These are phyloP conservation scores for Drosophila saltans DNA, from an alignment of 1,140 invertebrate genomes.

Conservation along the genomic window DNA sequence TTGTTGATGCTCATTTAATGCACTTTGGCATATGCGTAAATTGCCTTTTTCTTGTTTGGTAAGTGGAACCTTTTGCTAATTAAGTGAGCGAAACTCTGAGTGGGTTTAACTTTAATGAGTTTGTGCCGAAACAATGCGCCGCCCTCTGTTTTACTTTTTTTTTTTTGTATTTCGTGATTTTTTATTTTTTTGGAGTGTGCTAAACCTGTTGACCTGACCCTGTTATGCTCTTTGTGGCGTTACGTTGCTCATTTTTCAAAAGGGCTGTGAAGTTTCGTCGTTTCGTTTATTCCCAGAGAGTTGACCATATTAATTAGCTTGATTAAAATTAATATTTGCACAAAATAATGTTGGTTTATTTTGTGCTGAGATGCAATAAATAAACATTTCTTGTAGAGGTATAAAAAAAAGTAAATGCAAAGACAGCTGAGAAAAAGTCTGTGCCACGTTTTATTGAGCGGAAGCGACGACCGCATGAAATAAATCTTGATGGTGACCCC, in stretches of 20 bases:
- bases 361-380: constrained; percentile 57
- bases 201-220: constrained; percentile 49
- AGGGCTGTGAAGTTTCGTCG: constrained; percentile 43
- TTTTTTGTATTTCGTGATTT: not conserved
- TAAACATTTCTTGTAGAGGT: constrained; percentile 67
- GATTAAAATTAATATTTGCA: constrained; percentile 81
- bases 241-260: constrained; percentile 56
- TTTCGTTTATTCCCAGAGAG: constrained; percentile 33
- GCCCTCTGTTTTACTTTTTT: not conserved
- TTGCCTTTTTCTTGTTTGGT: constrained; percentile 37
- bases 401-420: constrained; percentile 78
- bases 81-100: constrained; percentile 43
- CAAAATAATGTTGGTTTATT: constrained; percentile 42
- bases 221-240: not conserved
- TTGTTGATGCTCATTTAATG: constrained; percentile 58
- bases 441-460: constrained; percentile 65
- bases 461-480: constrained; percentile 56
- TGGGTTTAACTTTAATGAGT: constrained; percentile 37
- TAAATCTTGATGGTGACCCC: constrained; percentile 69
- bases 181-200: constrained; percentile 22
- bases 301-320: constrained; percentile 81
- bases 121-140: constrained; percentile 12
- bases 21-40: constrained; percentile 61
- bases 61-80: constrained; percentile 39
- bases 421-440: constrained; percentile 53